Evolutionary conservation across 2,797 vertebrate genomes (phyloP).

Genomic region (Phrynocephalus forsythii): DNA sequence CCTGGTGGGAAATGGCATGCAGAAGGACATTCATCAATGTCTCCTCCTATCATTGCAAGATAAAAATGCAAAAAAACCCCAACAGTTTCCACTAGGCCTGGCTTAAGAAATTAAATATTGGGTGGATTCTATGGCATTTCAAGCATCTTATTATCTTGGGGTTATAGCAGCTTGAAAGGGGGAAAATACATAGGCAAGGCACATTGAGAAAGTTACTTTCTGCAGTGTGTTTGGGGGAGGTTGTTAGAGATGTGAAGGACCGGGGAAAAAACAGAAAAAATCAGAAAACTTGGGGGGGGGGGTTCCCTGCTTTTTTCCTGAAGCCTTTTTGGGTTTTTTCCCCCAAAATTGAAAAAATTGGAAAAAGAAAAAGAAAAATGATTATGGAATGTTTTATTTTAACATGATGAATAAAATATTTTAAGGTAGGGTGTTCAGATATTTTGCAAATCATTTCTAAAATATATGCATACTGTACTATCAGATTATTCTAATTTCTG

Average conservation of each 20-base stretch:
- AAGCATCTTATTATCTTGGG: not conserved
- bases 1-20: slow-evolving; percentile 65
- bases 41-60: slow-evolving; percentile 49
- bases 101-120: not conserved
- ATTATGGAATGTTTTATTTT: too few relatives aligned
- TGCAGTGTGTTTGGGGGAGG: not conserved
- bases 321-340: too few relatives aligned
- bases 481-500: too few relatives aligned
- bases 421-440: too few relatives aligned
- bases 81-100: slow-evolving; percentile 5
- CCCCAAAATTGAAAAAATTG: too few relatives aligned
- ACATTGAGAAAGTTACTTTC: not conserved
- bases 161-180: not conserved
- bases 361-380: too few relatives aligned
- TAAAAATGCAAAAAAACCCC: slow-evolving; percentile 46
- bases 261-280: too few relatives aligned
- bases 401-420: too few relatives aligned
- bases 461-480: too few relatives aligned
- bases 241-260: not conserved
- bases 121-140: rapidly evolving
- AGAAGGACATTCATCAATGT: slow-evolving; percentile 36
- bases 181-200: not conserved
- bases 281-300: too few relatives aligned
- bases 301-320: too few relatives aligned
- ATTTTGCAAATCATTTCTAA: too few relatives aligned